phyloP scores from a whole-genome alignment of 2,888 invertebrate species.

The Parasteatoda lunata region DNA sequence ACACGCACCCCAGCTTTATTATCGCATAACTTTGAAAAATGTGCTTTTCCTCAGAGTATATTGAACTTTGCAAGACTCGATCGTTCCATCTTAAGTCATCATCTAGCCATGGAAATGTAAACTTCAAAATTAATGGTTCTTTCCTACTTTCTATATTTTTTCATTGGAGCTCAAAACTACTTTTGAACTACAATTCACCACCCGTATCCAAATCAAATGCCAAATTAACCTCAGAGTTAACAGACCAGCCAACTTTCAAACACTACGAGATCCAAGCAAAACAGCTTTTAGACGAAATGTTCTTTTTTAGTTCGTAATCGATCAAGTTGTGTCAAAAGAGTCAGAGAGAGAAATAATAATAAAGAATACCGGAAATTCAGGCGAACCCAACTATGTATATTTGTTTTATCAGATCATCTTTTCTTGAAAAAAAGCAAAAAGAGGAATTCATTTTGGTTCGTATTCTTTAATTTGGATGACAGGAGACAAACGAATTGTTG shows the following conservation, averaged over 20 bases:
- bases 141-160: too few relatives aligned
- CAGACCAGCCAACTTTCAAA: neutral
- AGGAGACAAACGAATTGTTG: conserved; percentile 50
- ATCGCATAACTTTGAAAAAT: too few relatives aligned
- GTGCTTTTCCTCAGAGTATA: too few relatives aligned
- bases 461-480: conserved; percentile 57
- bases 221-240: neutral
- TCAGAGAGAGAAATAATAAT: neutral
- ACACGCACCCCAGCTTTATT: too few relatives aligned
- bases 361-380: neutral
- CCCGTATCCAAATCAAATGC: neutral
- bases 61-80: too few relatives aligned
- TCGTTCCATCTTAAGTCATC: too few relatives aligned
- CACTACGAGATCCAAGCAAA: neutral
- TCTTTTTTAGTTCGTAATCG: neutral
- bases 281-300: neutral
- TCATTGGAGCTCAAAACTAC: too few relatives aligned
- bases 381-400: neutral
- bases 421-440: neutral
- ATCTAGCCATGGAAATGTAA: too few relatives aligned
- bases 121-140: too few relatives aligned
- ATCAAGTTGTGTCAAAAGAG: neutral
- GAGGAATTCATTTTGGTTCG: conserved; percentile 1
- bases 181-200: too few relatives aligned
- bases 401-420: neutral